Evolutionary conservation across 2,113 vertebrate genomes (phyloP).

Genomic region (Tautogolabrus adspersus): DNA sequence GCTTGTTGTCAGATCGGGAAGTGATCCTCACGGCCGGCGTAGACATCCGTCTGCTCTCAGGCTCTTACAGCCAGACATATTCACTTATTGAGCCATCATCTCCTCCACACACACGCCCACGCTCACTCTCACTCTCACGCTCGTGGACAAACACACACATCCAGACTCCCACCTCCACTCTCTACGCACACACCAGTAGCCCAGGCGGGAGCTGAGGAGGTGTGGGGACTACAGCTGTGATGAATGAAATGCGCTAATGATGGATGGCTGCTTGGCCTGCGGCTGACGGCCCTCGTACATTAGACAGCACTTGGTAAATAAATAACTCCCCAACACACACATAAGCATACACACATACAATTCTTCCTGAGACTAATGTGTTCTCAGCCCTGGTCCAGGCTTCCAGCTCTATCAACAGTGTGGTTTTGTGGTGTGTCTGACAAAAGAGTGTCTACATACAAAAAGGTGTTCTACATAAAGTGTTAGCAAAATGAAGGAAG

Average conservation of each 20-base stretch:
- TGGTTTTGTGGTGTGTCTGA: neutral
- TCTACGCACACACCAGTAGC: conserved; percentile 32
- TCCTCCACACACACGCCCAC: conserved; percentile 47
- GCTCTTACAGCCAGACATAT: conserved; percentile 65
- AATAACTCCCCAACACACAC: conserved; percentile 64
- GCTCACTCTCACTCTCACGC: conserved; percentile 15
- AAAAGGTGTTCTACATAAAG: neutral
- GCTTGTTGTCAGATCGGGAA: conserved; percentile 33
- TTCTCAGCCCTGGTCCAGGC: conserved; percentile 63
- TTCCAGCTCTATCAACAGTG: conserved; percentile 15
- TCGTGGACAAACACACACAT: neutral
- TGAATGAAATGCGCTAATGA: conserved; percentile 78
- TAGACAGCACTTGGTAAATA: conserved; percentile 78
- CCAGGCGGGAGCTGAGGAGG: conserved; percentile 42
- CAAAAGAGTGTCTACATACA: conserved; percentile 6
- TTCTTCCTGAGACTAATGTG: conserved; percentile 46
- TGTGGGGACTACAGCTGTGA: conserved; percentile 59
- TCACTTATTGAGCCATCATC: conserved; percentile 75
- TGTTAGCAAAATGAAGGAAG: neutral
- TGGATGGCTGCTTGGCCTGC: conserved; percentile 73
- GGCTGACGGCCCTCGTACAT: conserved; percentile 76
- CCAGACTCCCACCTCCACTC: conserved; percentile 31
- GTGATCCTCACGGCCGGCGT: conserved; percentile 5
- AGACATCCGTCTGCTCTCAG: conserved; percentile 48
- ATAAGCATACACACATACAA: conserved; percentile 17